Evolutionary conservation across 1,140 invertebrate species (phyloP).

Genomic region (Amyelois transitella): DNA sequence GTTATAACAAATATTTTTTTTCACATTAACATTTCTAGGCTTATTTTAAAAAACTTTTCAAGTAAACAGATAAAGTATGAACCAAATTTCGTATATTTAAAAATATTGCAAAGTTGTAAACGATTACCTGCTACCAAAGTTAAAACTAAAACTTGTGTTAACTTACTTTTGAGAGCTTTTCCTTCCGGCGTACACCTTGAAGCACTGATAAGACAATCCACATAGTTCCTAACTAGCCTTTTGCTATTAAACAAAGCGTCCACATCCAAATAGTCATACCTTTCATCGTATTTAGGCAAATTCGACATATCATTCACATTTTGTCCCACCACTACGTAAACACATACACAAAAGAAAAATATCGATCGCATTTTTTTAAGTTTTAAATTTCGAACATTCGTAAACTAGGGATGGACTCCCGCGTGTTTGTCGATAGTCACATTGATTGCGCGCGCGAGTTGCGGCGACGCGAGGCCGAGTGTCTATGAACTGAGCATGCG

Average conservation of each 20-base stretch:
- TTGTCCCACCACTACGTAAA: constrained; percentile 35
- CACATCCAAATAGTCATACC: constrained; percentile 76
- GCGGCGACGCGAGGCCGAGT: background rate
- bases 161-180: constrained; percentile 76
- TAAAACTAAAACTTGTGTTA: background rate
- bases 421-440: constrained; percentile 1
- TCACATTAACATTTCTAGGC: too few relatives aligned
- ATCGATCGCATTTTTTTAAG: constrained; percentile 44
- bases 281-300: constrained; percentile 66
- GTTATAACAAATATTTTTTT: too few relatives aligned
- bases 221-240: constrained; percentile 75
- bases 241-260: constrained; percentile 74
- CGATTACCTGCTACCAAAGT: too few relatives aligned
- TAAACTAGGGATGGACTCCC: background rate
- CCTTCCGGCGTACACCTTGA: constrained; percentile 76
- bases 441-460: constrained; percentile 21
- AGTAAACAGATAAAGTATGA: too few relatives aligned
- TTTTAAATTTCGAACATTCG: constrained; percentile 18
- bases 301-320: constrained; percentile 45
- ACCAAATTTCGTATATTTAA: too few relatives aligned
- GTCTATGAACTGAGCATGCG: background rate
- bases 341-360: constrained; percentile 42
- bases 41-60: too few relatives aligned
- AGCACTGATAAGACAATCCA: constrained; percentile 74
- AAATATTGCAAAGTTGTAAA: too few relatives aligned